A percentile compares a stretch with the other conserved stretches of the same genome.
These are phyloP conservation scores for Crossaster papposus DNA, from an alignment of 53 echinoderm and acorn worm species.

Conservation along the genomic window DNA sequence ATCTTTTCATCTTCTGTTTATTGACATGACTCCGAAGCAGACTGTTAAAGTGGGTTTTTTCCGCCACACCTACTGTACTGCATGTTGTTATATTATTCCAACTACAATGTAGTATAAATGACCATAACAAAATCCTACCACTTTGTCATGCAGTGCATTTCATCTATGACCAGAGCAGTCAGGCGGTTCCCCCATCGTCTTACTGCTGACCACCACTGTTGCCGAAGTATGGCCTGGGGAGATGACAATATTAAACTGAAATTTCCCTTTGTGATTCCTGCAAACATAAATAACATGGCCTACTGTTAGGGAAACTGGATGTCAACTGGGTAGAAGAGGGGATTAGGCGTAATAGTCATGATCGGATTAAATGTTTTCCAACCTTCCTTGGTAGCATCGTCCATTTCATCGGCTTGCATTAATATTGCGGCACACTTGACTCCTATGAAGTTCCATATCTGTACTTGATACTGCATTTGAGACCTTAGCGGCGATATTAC, in stretches of 20 bases:
- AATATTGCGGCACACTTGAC: background rate
- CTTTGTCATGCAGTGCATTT: constrained; percentile 8
- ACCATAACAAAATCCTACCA: background rate
- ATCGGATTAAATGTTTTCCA: background rate
- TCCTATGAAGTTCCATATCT: background rate
- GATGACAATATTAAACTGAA: background rate
- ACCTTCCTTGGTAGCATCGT: background rate
- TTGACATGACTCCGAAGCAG: too few relatives aligned
- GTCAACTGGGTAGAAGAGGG: too few relatives aligned
- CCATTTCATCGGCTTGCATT: background rate
- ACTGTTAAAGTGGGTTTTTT: too few relatives aligned
- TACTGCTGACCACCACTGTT: background rate
- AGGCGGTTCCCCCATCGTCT: background rate
- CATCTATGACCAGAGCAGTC: background rate
- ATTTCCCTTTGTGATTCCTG: background rate
- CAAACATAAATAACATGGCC: background rate
- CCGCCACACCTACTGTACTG: too few relatives aligned
- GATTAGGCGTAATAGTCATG: too few relatives aligned
- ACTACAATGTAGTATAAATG: too few relatives aligned
- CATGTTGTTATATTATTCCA: too few relatives aligned
- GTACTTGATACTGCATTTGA: background rate
- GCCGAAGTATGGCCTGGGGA: background rate
- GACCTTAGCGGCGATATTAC: background rate
- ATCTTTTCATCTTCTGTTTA: too few relatives aligned
- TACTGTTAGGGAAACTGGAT: too few relatives aligned